These are phyloP conservation scores for Zapus hudsonius DNA, from an alignment of 2,113 vertebrate species.

Conservation along the genomic window DNA sequence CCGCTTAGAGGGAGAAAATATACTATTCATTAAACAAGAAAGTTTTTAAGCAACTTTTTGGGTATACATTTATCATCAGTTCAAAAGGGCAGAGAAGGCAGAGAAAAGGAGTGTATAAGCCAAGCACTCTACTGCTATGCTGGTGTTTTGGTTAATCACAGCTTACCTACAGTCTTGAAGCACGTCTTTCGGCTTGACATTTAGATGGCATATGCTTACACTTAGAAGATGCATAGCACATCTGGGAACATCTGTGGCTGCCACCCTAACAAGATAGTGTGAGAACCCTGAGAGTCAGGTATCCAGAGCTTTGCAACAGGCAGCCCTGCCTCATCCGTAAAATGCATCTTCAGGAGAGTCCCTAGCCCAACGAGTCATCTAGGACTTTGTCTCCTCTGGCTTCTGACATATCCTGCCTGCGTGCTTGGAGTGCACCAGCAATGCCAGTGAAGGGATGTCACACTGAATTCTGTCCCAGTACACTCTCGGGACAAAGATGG, in stretches of 20 bases:
- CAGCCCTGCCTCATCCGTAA: neutral
- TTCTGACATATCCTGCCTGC: neutral
- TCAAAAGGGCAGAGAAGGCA: neutral
- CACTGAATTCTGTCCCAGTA: no score
- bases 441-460: neutral
- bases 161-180: neutral
- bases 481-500: neutral
- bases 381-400: rapidly evolving
- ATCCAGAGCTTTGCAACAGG: neutral
- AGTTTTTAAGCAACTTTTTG: neutral
- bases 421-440: no score
- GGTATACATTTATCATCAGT: neutral
- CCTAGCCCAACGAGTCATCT: neutral
- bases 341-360: neutral
- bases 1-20: neutral
- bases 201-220: no score
- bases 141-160: neutral
- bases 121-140: no score
- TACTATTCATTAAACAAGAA: neutral
- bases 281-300: neutral
- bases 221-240: no score
- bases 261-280: neutral
- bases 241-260: neutral
- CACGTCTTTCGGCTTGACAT: rapidly evolving
- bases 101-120: neutral